phyloP scores from a whole-genome alignment of 2,797 vertebrate genomes.

The Syndactyla subalaris region DNA sequence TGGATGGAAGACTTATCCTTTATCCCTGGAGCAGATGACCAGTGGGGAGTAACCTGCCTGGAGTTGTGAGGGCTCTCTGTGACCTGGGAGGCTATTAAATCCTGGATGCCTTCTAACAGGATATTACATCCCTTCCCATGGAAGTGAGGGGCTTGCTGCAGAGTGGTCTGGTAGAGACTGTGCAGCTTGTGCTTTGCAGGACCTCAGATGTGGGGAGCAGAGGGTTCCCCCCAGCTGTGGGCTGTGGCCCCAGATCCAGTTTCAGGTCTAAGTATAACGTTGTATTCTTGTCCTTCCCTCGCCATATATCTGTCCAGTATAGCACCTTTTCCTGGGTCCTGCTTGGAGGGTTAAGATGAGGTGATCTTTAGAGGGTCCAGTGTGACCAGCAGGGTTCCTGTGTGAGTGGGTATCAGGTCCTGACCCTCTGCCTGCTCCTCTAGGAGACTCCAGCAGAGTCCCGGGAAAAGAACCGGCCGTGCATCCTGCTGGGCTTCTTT shows the following conservation, averaged over 20 bases:
- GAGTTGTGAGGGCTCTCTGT: not conserved
- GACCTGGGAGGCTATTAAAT: not conserved
- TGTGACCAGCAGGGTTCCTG: not conserved
- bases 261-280: not conserved
- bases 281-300: not conserved
- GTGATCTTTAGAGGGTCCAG: accelerated
- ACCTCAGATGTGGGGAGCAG: not conserved
- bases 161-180: not conserved
- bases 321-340: not conserved
- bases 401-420: not conserved
- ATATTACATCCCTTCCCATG: not conserved
- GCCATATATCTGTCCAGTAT: not conserved
- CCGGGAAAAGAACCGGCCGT: slow-evolving; percentile 79
- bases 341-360: not conserved
- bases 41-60: not conserved
- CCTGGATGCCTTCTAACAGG: not conserved
- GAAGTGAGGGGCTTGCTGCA: not conserved
- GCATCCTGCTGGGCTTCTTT: slow-evolving; percentile 79
- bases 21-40: not conserved
- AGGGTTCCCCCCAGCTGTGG: not conserved
- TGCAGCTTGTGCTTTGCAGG: not conserved
- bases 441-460: slow-evolving; percentile 82
- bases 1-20: not conserved
- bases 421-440: not conserved
- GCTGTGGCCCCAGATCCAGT: not conserved